Conservation (phyloP, 1,140 invertebrate species). For the Tetragnatha versicolor region DNA sequence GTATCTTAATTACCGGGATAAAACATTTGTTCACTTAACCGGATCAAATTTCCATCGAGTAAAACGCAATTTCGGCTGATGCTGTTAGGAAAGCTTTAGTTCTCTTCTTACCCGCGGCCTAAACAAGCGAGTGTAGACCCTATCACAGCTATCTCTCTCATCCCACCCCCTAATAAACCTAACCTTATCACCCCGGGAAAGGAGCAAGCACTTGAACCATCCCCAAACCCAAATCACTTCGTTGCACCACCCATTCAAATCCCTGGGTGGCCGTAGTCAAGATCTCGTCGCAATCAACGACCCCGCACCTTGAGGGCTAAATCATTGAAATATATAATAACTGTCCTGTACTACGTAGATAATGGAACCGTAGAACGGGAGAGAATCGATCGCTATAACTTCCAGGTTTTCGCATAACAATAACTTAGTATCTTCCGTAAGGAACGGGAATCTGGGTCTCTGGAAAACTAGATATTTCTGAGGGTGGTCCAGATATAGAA, state of each 20-base stretch:
- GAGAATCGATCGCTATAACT: slow-evolving; percentile 50
- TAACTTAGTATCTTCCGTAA: slow-evolving; percentile 44
- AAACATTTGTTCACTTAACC: too few species aligned
- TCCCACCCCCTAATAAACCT: background rate
- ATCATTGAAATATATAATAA: slow-evolving; percentile 52
- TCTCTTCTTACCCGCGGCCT: background rate
- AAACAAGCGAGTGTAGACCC: background rate
- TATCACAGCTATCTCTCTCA: background rate
- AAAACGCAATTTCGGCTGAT: too few species aligned
- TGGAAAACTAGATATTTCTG: too few species aligned
- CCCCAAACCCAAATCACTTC: slow-evolving; percentile 15
- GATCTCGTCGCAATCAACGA: slow-evolving; percentile 43
- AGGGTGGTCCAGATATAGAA: too few species aligned
- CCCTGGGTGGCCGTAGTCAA: slow-evolving; percentile 18
- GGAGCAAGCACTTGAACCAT: background rate
- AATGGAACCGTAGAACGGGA: slow-evolving; percentile 14
- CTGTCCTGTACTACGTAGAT: slow-evolving; percentile 43
- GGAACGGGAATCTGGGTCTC: background rate
- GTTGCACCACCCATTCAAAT: background rate
- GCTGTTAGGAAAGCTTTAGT: too few species aligned
- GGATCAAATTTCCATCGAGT: too few species aligned
- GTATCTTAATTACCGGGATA: too few species aligned
- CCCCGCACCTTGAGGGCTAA: slow-evolving; percentile 43
- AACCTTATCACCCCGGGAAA: background rate
- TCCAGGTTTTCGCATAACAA: slow-evolving; percentile 16